Evolutionary conservation across 2,797 vertebrate genomes (phyloP).

Genomic region (Geotrypetes seraphini): DNA sequence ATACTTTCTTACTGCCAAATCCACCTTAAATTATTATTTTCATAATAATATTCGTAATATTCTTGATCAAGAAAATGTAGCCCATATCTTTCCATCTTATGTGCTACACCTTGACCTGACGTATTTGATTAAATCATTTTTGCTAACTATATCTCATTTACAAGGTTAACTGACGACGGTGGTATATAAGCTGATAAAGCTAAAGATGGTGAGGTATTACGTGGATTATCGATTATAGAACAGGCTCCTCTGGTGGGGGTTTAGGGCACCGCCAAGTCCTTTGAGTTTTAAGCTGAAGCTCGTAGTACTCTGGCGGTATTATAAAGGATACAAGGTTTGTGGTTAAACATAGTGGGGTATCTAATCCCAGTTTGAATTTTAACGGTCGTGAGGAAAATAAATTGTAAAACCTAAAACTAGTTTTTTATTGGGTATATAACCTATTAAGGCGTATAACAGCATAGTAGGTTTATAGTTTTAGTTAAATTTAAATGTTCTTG

Average conservation of each 20-base stretch:
- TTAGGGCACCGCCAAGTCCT: conserved; percentile 38
- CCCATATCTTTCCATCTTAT: conserved; percentile 35
- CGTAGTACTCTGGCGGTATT: conserved; percentile 23
- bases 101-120: conserved; percentile 43
- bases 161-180: conserved; percentile 31
- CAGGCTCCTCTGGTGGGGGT: conserved; percentile 46
- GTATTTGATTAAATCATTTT: neutral
- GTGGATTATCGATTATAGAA: conserved; percentile 38
- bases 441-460: conserved; percentile 18
- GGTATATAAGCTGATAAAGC: conserved; percentile 22
- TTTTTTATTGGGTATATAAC: conserved; percentile 13
- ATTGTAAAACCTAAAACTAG: conserved; percentile 27
- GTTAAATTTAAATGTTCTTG: accelerated
- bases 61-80: conserved; percentile 26
- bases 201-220: conserved; percentile 24
- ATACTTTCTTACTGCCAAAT: conserved; percentile 46
- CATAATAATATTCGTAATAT: accelerated
- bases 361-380: conserved; percentile 47
- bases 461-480: conserved; percentile 14
- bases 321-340: conserved; percentile 5
- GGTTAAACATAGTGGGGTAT: conserved; percentile 43
- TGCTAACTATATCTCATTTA: conserved; percentile 7
- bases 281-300: conserved; percentile 47
- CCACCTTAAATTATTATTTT: neutral
- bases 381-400: conserved; percentile 32